Evolutionary conservation across 2,888 invertebrate species (phyloP).

Genomic region (Polietes domitor): DNA sequence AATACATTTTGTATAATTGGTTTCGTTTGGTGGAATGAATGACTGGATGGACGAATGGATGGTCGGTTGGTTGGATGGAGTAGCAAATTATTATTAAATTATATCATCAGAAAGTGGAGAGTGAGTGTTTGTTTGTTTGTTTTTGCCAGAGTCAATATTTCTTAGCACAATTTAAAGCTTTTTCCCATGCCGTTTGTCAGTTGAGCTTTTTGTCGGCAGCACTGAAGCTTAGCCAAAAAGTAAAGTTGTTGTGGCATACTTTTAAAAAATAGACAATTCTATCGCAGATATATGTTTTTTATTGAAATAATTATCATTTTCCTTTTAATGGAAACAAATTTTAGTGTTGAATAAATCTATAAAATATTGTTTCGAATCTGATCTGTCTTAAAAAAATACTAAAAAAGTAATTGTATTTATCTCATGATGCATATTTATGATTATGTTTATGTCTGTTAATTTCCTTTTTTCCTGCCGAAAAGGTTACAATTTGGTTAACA

Average conservation of each 20-base stretch:
- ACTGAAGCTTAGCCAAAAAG: not conserved
- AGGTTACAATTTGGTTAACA: too few species aligned
- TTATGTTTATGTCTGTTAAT: too few species aligned
- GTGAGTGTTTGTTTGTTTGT: not conserved
- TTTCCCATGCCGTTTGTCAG: not conserved
- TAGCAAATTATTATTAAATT: slow-evolving; percentile 3
- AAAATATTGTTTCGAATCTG: not conserved
- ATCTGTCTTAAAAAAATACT: not conserved
- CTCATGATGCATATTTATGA: too few species aligned
- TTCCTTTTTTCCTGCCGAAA: too few species aligned
- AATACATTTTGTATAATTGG: slow-evolving; percentile 36
- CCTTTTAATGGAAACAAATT: not conserved
- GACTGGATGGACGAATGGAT: not conserved
- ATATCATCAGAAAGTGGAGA: not conserved
- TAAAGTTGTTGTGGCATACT: not conserved
- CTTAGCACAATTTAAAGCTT: not conserved
- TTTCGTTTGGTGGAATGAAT: slow-evolving; percentile 7
- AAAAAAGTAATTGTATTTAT: too few species aligned
- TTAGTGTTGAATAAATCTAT: not conserved
- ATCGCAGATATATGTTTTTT: too few species aligned
- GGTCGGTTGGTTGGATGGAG: not conserved
- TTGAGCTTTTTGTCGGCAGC: not conserved
- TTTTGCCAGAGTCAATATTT: not conserved
- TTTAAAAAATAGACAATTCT: too few species aligned
- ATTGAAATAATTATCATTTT: too few species aligned